These are phyloP conservation scores for Volucella inanis DNA, from an alignment of 2,888 invertebrate species.

Conservation along the genomic window DNA sequence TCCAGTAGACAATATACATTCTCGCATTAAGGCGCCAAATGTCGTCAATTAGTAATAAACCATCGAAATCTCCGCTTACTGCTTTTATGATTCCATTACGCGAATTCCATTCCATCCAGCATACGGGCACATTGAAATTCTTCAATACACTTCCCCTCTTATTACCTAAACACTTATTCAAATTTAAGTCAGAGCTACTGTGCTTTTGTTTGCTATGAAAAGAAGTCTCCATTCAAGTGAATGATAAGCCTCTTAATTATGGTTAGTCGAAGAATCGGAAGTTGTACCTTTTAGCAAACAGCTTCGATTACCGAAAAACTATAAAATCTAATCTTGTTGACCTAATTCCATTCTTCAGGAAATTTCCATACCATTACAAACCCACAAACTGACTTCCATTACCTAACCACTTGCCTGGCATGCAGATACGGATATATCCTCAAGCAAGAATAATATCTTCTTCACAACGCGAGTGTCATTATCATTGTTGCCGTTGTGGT, in stretches of 20 bases:
- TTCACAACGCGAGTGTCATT: slow-evolving; percentile 19
- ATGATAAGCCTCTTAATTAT: too few relatives aligned
- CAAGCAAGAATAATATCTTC: slow-evolving; percentile 18
- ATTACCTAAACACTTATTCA: too few relatives aligned
- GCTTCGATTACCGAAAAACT: slow-evolving; percentile 36
- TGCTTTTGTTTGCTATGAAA: too few relatives aligned
- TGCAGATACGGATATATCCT: background rate
- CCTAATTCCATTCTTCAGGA: slow-evolving; percentile 9
- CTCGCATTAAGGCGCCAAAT: background rate
- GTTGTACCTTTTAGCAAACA: too few relatives aligned
- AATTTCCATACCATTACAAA: background rate
- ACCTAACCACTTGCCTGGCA: slow-evolving; percentile 2
- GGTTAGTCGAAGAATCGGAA: too few relatives aligned
- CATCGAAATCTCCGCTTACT: background rate
- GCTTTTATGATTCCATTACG: slow-evolving; percentile 17
- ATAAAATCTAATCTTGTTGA: slow-evolving; percentile 43
- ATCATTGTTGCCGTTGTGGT: slow-evolving; percentile 24
- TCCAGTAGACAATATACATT: too few relatives aligned
- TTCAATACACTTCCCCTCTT: too few relatives aligned
- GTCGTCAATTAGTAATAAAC: background rate
- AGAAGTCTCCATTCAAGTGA: too few relatives aligned
- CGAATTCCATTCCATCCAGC: background rate
- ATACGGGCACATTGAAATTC: too few relatives aligned
- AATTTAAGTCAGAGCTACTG: too few relatives aligned
- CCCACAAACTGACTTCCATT: slow-evolving; percentile 6